Percentiles rank a stretch among this genome's conserved stretches.
These are phyloP conservation scores for Eriocheir sinensis DNA, from an alignment of 1,140 invertebrate genomes.

Conservation along the genomic window DNA sequence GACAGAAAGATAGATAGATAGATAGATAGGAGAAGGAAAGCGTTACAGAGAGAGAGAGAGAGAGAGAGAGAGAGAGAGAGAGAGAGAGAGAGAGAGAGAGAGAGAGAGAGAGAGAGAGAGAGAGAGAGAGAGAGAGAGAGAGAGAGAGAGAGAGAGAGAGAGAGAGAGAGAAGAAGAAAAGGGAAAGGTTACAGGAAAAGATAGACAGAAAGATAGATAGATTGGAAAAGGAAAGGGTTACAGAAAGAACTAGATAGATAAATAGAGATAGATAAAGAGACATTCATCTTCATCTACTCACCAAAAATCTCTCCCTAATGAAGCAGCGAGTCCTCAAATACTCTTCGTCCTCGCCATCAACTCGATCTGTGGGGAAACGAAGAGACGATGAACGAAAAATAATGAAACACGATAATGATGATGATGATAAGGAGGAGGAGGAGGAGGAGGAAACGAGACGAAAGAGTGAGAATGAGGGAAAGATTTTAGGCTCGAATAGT, in stretches of 20 bases:
- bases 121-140: not conserved
- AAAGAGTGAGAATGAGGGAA: not conserved
- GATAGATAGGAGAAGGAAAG: not conserved
- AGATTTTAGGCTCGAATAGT: not conserved
- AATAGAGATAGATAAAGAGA: not conserved
- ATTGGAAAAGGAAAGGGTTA: not conserved
- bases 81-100: not conserved
- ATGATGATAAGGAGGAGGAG: not conserved
- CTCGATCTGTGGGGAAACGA: conserved; percentile 54
- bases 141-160: not conserved
- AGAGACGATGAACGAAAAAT: not conserved
- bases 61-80: not conserved
- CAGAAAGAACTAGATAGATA: not conserved
- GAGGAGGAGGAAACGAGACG: not conserved
- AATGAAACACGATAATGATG: not conserved
- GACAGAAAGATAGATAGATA: not conserved
- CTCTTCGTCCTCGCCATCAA: conserved; percentile 82
- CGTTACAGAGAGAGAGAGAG: not conserved
- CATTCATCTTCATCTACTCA: no score
- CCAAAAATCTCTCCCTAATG: conserved; percentile 87
- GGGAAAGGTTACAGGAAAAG: not conserved
- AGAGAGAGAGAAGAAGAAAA: not conserved
- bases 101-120: not conserved
- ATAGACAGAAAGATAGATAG: not conserved
- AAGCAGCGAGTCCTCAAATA: conserved; percentile 86